Conservation (phyloP, 2,888 invertebrate species). For the Coelogynopora nodosa region DNA sequence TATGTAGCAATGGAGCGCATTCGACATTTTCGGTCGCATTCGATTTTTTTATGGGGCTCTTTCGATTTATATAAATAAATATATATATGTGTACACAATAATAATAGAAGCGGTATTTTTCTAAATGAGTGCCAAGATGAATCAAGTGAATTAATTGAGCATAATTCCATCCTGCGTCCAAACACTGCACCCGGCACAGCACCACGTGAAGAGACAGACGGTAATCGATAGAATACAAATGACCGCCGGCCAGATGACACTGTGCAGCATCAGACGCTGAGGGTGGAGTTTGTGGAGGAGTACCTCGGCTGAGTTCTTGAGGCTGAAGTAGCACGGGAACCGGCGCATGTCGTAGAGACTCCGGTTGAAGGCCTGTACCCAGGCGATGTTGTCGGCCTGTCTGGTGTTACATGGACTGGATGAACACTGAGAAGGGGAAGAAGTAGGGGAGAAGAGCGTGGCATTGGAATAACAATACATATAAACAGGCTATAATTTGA, state of each 20-base stretch:
- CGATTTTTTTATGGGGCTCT: too few relatives aligned
- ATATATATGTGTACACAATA: background rate
- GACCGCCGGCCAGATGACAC: constrained; percentile 16
- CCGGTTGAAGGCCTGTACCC: constrained; percentile 35
- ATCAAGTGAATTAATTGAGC: too few relatives aligned
- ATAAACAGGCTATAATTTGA: too few relatives aligned
- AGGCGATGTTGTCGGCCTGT: constrained; percentile 29
- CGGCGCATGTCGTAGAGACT: background rate
- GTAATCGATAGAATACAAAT: background rate
- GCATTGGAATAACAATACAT: too few relatives aligned
- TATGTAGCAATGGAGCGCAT: too few relatives aligned
- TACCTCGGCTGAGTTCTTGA: constrained; percentile 4
- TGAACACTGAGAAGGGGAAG: constrained; percentile 42
- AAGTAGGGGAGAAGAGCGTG: too few relatives aligned
- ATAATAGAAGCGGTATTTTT: too few relatives aligned
- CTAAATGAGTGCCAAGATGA: too few relatives aligned
- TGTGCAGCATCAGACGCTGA: background rate
- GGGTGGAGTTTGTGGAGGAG: constrained; percentile 16
- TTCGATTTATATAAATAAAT: too few relatives aligned
- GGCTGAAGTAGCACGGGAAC: background rate
- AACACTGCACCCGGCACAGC: constrained; percentile 5
- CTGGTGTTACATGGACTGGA: constrained; percentile 40
- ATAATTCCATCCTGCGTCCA: constrained; percentile 30
- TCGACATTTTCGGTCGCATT: too few relatives aligned
- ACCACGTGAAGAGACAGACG: background rate